Evolutionary conservation across 2,797 vertebrate species (phyloP).

Genomic region (Gallinago solitaria): DNA sequence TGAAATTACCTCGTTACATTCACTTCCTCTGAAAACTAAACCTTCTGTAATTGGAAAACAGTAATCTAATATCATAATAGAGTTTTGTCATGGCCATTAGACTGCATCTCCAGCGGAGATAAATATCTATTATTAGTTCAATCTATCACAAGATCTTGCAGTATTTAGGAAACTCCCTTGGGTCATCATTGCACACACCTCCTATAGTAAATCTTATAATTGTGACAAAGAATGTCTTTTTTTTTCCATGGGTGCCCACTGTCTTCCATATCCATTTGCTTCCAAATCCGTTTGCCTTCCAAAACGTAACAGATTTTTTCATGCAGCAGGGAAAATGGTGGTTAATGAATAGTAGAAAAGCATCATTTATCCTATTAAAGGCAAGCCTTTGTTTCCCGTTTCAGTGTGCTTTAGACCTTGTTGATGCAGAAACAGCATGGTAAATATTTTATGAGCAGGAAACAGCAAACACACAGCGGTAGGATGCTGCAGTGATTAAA

Average conservation of each 20-base stretch:
- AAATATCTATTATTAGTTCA: constrained; percentile 15
- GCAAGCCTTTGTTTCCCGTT: neutral
- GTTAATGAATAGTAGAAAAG: constrained; percentile 29
- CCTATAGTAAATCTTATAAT: neutral
- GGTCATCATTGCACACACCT: neutral
- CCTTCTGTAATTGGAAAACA: constrained; percentile 26
- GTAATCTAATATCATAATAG: constrained; percentile 9
- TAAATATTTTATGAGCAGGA: constrained; percentile 35
- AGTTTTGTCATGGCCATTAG: neutral
- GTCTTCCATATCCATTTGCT: neutral
- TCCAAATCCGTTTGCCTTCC: neutral
- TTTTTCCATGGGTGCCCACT: neutral
- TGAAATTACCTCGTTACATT: constrained; percentile 8
- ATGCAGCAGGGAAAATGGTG: neutral
- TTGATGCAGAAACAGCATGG: constrained; percentile 1
- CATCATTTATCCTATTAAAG: constrained; percentile 18
- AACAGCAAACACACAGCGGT: neutral
- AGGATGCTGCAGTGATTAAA: constrained; percentile 7
- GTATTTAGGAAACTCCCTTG: neutral
- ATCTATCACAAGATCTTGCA: constrained; percentile 12
- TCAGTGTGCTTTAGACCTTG: neutral
- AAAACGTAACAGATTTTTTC: neutral
- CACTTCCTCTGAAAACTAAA: neutral
- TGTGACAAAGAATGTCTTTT: constrained; percentile 6
- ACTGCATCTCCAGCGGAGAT: neutral